A percentile compares a stretch with the other conserved stretches of the same genome.
Evolutionary conservation across 2,113 vertebrate species (phyloP).

Genomic region (Tamias sibiricus): DNA sequence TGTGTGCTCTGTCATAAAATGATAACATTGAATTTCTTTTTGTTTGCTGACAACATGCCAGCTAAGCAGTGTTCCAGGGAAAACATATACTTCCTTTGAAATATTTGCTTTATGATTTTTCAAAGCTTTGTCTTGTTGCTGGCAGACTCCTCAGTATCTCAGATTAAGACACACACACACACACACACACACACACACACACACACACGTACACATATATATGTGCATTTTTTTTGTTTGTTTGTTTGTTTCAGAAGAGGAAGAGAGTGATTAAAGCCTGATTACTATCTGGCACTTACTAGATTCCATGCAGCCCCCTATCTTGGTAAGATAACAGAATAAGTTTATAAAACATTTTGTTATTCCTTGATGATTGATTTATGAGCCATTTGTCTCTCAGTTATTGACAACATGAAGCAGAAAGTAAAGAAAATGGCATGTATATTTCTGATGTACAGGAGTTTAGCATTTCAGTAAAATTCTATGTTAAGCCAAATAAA

Average conservation of each 20-base stretch:
- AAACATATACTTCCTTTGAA: conserved; percentile 36
- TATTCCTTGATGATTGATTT: conserved; percentile 82
- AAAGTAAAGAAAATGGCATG: conserved; percentile 78
- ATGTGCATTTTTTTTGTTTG: too few relatives aligned
- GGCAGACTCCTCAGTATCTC: neutral
- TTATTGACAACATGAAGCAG: conserved; percentile 80
- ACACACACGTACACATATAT: too few relatives aligned
- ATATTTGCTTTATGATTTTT: conserved; percentile 44
- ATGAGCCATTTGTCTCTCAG: conserved; percentile 79
- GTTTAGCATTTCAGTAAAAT: conserved; percentile 62
- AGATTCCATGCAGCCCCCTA: neutral
- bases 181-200: too few relatives aligned
- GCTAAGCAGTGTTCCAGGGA: conserved; percentile 42
- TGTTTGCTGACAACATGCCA: conserved; percentile 49
- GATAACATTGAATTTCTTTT: conserved; percentile 57
- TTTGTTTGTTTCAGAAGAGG: too few relatives aligned
- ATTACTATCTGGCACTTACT: neutral
- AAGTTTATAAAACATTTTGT: conserved; percentile 14
- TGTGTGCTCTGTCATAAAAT: conserved; percentile 47
- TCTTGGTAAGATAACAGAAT: neutral
- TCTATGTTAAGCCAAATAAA: conserved; percentile 63
- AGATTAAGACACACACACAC: neutral
- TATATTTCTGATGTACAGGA: conserved; percentile 78
- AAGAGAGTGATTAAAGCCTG: neutral
- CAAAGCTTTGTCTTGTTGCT: conserved; percentile 31